phyloP scores from a whole-genome alignment of 2,113 vertebrate species.

The Vulpes lagopus region DNA sequence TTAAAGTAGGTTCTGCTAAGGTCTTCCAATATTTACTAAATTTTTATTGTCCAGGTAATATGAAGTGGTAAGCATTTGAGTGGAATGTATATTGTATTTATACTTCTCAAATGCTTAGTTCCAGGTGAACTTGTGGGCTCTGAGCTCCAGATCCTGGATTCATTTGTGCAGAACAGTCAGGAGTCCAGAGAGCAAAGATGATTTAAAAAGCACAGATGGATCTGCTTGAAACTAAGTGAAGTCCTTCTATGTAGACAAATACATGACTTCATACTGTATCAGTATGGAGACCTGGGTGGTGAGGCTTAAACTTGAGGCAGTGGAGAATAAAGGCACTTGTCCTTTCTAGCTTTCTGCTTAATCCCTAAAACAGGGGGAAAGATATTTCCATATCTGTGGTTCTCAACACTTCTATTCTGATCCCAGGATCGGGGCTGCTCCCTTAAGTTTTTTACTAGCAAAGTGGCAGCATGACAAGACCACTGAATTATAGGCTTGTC shows the following conservation, averaged over 20 bases:
- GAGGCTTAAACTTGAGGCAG: neutral
- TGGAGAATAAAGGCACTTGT: neutral
- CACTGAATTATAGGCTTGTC: neutral
- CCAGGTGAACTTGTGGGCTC: neutral
- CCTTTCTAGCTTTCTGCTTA: neutral
- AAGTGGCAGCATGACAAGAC: neutral
- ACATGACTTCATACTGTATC: neutral
- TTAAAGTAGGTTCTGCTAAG: neutral
- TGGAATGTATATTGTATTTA: neutral
- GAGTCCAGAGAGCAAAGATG: neutral
- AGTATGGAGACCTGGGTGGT: neutral
- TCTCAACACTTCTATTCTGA: neutral
- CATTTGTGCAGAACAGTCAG: neutral
- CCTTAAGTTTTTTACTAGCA: slow-evolving; percentile 42
- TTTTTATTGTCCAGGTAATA: neutral
- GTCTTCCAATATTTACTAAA: neutral
- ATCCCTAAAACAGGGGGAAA: slow-evolving; percentile 16
- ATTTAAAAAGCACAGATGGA: neutral
- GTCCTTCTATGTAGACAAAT: neutral
- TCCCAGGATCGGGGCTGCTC: neutral
- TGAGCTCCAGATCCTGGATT: neutral
- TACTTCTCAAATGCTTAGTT: slow-evolving; percentile 5
- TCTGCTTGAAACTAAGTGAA: neutral
- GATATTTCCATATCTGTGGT: neutral
- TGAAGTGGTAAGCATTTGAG: neutral